These are phyloP conservation scores for Apolygus lucorum DNA, from an alignment of 1,140 invertebrate species.

Conservation along the genomic window DNA sequence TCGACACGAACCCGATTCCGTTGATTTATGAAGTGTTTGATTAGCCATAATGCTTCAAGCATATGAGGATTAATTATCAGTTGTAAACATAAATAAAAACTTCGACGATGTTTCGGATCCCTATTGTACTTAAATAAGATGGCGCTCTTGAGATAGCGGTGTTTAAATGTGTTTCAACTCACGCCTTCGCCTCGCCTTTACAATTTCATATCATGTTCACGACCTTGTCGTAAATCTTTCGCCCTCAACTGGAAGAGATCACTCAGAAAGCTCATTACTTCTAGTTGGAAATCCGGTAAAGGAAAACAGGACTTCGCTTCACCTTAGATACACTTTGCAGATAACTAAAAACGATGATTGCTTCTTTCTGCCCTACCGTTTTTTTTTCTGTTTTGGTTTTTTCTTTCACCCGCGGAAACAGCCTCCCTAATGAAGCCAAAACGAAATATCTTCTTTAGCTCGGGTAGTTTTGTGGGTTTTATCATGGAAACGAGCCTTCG, in stretches of 20 bases:
- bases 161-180: slow-evolving; percentile 23
- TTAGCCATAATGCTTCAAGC: slow-evolving; percentile 1
- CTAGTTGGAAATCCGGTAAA: neutral
- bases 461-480: too few species aligned
- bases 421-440: too few species aligned
- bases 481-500: too few species aligned
- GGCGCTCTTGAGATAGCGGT: slow-evolving; percentile 18
- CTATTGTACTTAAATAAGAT: slow-evolving; percentile 19
- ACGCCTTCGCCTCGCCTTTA: slow-evolving; percentile 6
- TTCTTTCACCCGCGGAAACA: too few species aligned
- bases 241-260: neutral
- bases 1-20: neutral
- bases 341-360: neutral
- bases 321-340: neutral
- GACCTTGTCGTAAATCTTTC: slow-evolving; percentile 3
- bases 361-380: neutral
- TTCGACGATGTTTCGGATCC: slow-evolving; percentile 6
- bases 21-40: slow-evolving; percentile 21
- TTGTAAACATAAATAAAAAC: slow-evolving; percentile 17
- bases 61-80: slow-evolving; percentile 21
- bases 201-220: slow-evolving; percentile 28
- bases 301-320: neutral
- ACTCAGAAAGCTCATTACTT: slow-evolving; percentile 7
- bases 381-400: too few species aligned
- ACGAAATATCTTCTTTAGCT: too few species aligned